A percentile compares a stretch with the other conserved stretches of the same genome.
phyloP scores from a whole-genome alignment of 2,888 invertebrate species.

The Brassicogethes aeneus region DNA sequence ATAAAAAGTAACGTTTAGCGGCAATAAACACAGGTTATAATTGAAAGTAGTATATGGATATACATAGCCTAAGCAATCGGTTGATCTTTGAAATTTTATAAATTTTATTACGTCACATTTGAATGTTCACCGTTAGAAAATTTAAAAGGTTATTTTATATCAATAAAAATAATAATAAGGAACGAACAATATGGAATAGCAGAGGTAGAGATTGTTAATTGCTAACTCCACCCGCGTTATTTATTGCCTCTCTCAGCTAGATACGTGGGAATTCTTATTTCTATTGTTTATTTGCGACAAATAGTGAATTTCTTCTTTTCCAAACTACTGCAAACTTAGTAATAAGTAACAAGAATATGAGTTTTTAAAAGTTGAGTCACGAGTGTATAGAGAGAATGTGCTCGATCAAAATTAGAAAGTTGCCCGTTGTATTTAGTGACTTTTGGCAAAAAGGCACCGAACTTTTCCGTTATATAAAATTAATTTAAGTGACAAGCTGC shows the following conservation, averaged over 20 bases:
- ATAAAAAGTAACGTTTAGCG: background rate
- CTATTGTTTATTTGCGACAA: background rate
- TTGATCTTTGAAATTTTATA: slow-evolving; percentile 15
- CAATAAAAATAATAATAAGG: slow-evolving; percentile 8
- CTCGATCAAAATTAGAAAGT: background rate
- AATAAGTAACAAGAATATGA: too few relatives aligned
- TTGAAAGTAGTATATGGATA: slow-evolving; percentile 12
- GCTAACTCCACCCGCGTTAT: slow-evolving; percentile 3
- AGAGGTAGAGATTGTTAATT: slow-evolving; percentile 4
- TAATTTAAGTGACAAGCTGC: slow-evolving; percentile 1
- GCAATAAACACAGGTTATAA: slow-evolving; percentile 7
- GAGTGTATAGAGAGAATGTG: too few relatives aligned
- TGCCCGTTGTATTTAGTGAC: too few relatives aligned
- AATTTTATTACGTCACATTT: slow-evolving; percentile 13
- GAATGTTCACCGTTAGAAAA: slow-evolving; percentile 7
- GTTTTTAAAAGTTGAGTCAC: too few relatives aligned
- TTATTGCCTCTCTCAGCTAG: slow-evolving; percentile 1
- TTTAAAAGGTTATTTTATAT: slow-evolving; percentile 13
- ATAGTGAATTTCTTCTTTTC: too few relatives aligned
- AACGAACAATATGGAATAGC: background rate
- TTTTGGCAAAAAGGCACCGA: background rate
- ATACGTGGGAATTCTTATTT: background rate
- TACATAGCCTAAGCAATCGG: slow-evolving; percentile 12
- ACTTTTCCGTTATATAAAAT: background rate
- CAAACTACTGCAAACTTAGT: too few relatives aligned